Evolutionary conservation across 1,140 invertebrate genomes (phyloP).

Genomic region (Heliothis virescens): DNA sequence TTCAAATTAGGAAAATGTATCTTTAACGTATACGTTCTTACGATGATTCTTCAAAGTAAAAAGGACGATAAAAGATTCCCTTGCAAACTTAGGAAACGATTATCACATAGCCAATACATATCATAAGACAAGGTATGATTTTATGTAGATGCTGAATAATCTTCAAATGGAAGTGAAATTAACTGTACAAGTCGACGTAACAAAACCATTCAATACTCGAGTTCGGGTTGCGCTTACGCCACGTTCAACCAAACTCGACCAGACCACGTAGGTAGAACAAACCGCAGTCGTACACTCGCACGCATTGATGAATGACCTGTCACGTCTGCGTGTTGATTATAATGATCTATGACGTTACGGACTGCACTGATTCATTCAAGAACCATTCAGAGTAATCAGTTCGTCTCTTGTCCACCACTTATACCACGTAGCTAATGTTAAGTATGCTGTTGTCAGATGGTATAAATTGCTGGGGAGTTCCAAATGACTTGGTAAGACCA

Average conservation of each 20-base stretch:
- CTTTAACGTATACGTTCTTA: too few species aligned
- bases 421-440: constrained; percentile 15
- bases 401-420: not conserved
- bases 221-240: not conserved
- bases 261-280: constrained; percentile 9
- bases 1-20: too few species aligned
- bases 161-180: not conserved
- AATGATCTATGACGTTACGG: constrained; percentile 17
- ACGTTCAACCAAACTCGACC: constrained; percentile 5
- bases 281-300: constrained; percentile 1
- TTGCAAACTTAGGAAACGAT: too few species aligned
- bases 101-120: too few species aligned
- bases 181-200: not conserved
- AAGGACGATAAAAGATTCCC: too few species aligned
- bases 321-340: not conserved
- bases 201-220: not conserved
- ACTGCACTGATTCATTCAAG: constrained; percentile 13
- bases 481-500: constrained; percentile 30
- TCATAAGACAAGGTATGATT: too few species aligned
- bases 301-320: constrained; percentile 17
- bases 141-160: not conserved
- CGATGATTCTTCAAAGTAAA: too few species aligned
- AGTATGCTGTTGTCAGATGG: constrained; percentile 26
- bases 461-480: constrained; percentile 34
- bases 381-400: constrained; percentile 14